These are phyloP conservation scores for Ophonus ardosiacus DNA, from an alignment of 2,888 invertebrate genomes.

Conservation along the genomic window DNA sequence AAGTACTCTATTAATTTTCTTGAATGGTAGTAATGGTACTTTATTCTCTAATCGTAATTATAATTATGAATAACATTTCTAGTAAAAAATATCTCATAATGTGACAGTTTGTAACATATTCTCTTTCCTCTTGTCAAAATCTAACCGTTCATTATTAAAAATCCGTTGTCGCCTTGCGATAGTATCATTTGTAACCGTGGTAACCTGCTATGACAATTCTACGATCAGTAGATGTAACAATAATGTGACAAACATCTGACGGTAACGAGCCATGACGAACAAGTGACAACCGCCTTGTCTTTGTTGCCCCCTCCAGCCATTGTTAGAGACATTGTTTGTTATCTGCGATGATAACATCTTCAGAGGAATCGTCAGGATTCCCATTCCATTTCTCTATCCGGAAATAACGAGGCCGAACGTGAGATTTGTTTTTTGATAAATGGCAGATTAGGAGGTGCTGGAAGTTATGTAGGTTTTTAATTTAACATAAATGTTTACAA, in stretches of 20 bases:
- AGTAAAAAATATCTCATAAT: not conserved
- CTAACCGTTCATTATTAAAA: constrained; percentile 39
- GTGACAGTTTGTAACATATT: not conserved
- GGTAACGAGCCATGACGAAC: constrained; percentile 63
- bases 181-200: constrained; percentile 37
- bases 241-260: constrained; percentile 53
- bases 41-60: too few species aligned
- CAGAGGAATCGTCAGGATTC: not conserved
- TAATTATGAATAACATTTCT: too few species aligned
- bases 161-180: constrained; percentile 28
- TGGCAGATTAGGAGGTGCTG: constrained; percentile 21
- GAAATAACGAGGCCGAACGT: constrained; percentile 26
- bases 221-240: constrained; percentile 38
- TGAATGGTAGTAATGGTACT: too few species aligned
- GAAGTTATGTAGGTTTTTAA: constrained; percentile 23
- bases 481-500: constrained; percentile 49
- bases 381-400: constrained; percentile 14
- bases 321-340: constrained; percentile 38
- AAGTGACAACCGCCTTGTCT: constrained; percentile 62
- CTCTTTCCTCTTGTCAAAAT: not conserved
- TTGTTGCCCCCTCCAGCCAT: constrained; percentile 45
- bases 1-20: too few species aligned
- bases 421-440: constrained; percentile 49
- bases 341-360: constrained; percentile 22
- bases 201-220: constrained; percentile 30